Evolutionary conservation across 2,113 vertebrate genomes (phyloP).

Genomic region (Irena cyanogastra): DNA sequence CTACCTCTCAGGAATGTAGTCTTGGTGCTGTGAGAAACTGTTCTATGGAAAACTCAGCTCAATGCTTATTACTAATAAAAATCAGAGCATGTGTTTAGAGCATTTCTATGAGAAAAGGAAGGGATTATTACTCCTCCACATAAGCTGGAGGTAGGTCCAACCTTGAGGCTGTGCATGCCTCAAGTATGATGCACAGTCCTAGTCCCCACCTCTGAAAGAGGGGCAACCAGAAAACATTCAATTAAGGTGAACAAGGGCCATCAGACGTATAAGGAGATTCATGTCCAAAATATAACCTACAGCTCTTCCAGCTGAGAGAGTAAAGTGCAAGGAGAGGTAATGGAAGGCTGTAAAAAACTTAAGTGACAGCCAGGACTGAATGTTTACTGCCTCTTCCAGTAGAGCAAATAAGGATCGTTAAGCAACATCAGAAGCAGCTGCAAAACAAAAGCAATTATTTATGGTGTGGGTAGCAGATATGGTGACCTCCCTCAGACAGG

Average conservation of each 20-base stretch:
- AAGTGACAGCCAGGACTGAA: not conserved
- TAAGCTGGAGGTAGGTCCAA: not conserved
- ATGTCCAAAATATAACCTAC: not conserved
- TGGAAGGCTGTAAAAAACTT: not conserved
- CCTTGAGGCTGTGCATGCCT: not conserved
- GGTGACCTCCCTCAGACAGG: not conserved
- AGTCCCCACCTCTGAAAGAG: not conserved
- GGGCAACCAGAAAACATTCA: not conserved
- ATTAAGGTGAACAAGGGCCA: not conserved
- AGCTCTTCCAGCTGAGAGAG: not conserved
- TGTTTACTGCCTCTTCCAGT: not conserved
- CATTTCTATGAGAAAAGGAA: not conserved
- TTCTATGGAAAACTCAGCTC: not conserved
- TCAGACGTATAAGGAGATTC: not conserved
- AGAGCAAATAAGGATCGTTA: not conserved
- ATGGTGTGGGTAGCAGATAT: not conserved
- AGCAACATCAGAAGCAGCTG: not conserved
- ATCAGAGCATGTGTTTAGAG: not conserved
- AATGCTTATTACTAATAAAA: not conserved
- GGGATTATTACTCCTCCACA: not conserved
- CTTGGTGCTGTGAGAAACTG: not conserved
- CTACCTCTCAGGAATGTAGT: not conserved
- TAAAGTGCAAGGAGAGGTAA: not conserved
- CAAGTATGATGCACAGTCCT: not conserved
- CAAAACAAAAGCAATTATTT: not conserved